Evolutionary conservation across 2,113 vertebrate genomes (phyloP), one percentile per base, ranked within the genome.

Genomic region (Sphaerodactylus townsendi): DNA sequence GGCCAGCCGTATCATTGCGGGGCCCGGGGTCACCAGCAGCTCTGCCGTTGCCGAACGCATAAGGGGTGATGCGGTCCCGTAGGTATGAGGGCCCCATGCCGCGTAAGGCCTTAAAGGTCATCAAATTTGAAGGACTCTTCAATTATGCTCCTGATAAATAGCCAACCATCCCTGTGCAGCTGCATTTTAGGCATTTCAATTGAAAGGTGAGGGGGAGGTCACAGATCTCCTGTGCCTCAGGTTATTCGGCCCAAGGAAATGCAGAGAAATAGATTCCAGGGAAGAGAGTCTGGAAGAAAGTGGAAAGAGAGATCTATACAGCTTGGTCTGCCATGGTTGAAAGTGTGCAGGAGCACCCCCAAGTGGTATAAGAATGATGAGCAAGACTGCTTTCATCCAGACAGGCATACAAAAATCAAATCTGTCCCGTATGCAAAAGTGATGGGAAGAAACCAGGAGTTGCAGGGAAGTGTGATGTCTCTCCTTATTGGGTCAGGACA

Each of bases 281-380:
- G 77, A 77, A 50, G 0, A 0, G 5, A 50, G 1, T 35, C 33
- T 30, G 5, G 46, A 68, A 2, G 64, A 82, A 75, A 81, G 39
- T 56, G 3, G 68, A 0, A 37, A 39, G 87, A 41, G 59, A 10
- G 28, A 25, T 62, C 59, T 41, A 19, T 25, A 3, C 28, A 1
- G 77, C 30, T 13, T 72, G 68, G 19, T 37, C 73, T 35, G n/a
- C 48, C 28, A 1, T n/a, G 53, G 25, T 37, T 90, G 92, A 23
- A 62, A 15, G 10, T 74, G 79, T 83, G 56, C 91, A 56, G 89
- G 14, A 94, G 94, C 93, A 89, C 95, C 95, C 95, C 91, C 95
- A 66, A 93, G 95, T 93, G 95, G 95, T 84, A 0, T 75, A 88
- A 5, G 10, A 69, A 44, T 64, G 37, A 74, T 91, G 25, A 75